Evolutionary conservation across 2,888 invertebrate genomes (phyloP).

Genomic region (Hymenopus coronatus): DNA sequence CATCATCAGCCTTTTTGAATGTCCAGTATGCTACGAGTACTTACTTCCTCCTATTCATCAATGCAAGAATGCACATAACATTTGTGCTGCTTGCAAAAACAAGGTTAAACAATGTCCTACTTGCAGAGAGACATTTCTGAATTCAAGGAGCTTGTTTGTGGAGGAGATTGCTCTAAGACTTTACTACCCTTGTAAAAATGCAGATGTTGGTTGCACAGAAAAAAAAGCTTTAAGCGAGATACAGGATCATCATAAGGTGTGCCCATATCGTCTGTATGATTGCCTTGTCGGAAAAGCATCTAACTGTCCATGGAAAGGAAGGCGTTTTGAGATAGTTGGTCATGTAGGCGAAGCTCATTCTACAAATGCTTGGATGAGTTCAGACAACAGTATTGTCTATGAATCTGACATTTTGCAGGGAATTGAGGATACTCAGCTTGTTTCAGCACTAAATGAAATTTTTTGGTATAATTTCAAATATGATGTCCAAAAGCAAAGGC

Average conservation of each 20-base stretch:
- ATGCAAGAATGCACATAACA: background rate
- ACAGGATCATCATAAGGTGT: background rate
- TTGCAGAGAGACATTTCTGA: background rate
- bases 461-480: conserved; percentile 5
- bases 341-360: background rate
- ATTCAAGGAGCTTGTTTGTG: background rate
- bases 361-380: background rate
- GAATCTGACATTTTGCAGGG: background rate
- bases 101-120: background rate
- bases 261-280: background rate
- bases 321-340: background rate
- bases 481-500: background rate
- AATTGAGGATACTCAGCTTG: background rate
- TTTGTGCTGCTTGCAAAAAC: background rate
- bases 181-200: background rate
- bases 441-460: background rate
- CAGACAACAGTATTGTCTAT: background rate
- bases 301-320: background rate
- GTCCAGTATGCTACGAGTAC: background rate
- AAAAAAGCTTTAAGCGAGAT: background rate
- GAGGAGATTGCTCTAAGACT: background rate
- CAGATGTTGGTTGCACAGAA: background rate
- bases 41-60: background rate
- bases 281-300: background rate
- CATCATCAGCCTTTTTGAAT: conserved; percentile 5